A percentile compares a stretch with the other conserved stretches of the same genome.
phyloP scores from a whole-genome alignment of 2,797 vertebrate genomes.

The Platyrinchus mystaceus region DNA sequence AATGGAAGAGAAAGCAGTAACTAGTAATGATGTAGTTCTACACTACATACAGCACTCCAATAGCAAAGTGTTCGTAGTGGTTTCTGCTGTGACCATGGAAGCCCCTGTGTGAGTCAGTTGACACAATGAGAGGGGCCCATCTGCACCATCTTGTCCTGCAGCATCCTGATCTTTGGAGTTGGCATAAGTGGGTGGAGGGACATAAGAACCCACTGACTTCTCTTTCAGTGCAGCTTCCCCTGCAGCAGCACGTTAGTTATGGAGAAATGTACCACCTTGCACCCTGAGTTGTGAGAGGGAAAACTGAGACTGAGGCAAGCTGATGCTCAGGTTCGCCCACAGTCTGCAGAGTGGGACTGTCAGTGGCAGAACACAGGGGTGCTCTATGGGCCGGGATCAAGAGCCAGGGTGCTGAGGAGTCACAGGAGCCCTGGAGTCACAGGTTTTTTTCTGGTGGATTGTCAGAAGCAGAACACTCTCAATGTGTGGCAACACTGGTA shows the following conservation, averaged over 20 bases:
- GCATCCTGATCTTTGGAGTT: not conserved
- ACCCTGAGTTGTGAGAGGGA: not conserved
- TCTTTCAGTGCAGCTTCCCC: not conserved
- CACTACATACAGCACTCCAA: rapidly evolving
- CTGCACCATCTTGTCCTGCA: not conserved
- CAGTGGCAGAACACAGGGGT: not conserved
- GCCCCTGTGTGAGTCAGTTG: not conserved
- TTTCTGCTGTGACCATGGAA: not conserved
- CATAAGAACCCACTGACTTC: not conserved
- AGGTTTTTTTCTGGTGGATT: not conserved
- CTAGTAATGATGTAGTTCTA: not conserved
- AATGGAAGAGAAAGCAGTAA: not conserved
- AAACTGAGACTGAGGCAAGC: not conserved
- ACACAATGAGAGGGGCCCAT: not conserved
- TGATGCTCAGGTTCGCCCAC: not conserved
- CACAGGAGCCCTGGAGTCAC: not conserved
- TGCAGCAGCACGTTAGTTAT: not conserved
- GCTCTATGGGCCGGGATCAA: not conserved
- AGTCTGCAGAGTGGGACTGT: not conserved
- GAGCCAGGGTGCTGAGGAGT: not conserved
- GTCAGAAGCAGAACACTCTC: not conserved
- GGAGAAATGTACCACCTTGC: not conserved
- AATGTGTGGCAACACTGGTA: not conserved
- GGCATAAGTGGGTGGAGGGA: not conserved
- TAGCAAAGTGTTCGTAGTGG: not conserved